These are phyloP conservation scores for Xyliphius kryptos DNA, from an alignment of 2,113 vertebrate species.

Conservation along the genomic window DNA sequence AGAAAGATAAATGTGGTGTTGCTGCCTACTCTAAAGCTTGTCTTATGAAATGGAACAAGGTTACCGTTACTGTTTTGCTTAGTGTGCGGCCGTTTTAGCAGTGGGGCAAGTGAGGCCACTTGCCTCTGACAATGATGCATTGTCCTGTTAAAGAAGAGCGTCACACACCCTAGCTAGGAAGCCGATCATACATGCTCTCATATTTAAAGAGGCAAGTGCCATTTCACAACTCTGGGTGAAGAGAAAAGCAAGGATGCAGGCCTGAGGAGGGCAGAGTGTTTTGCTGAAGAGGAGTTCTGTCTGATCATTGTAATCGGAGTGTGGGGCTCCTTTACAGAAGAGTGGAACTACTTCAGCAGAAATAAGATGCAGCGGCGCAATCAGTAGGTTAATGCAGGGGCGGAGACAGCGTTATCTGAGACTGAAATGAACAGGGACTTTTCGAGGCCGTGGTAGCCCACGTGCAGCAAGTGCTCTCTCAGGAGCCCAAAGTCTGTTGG, in stretches of 20 bases:
- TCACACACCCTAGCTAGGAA: constrained; percentile 62
- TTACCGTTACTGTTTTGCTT: constrained; percentile 62
- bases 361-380: constrained; percentile 11
- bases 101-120: constrained; percentile 27
- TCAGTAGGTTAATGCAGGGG: constrained; percentile 24
- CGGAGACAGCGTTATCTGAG: constrained; percentile 18
- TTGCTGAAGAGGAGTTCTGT: constrained; percentile 41
- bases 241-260: constrained; percentile 43
- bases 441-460: constrained; percentile 9
- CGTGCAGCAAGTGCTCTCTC: constrained; percentile 2
- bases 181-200: constrained; percentile 54
- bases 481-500: constrained; percentile 14
- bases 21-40: constrained; percentile 59
- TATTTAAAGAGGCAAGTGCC: constrained; percentile 42
- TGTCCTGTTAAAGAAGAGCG: constrained; percentile 70
- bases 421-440: constrained; percentile 24
- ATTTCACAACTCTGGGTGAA: constrained; percentile 25
- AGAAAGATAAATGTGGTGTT: constrained; percentile 49
- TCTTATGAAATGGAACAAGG: constrained; percentile 71
- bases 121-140: constrained; percentile 69
- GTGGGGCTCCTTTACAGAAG: constrained; percentile 12
- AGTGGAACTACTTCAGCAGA: constrained; percentile 5
- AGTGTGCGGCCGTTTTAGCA: constrained; percentile 20
- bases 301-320: constrained; percentile 26
- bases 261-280: constrained; percentile 38